These are phyloP conservation scores for Scarus forsteni DNA, from an alignment of 2,797 vertebrate species.

Conservation along the genomic window DNA sequence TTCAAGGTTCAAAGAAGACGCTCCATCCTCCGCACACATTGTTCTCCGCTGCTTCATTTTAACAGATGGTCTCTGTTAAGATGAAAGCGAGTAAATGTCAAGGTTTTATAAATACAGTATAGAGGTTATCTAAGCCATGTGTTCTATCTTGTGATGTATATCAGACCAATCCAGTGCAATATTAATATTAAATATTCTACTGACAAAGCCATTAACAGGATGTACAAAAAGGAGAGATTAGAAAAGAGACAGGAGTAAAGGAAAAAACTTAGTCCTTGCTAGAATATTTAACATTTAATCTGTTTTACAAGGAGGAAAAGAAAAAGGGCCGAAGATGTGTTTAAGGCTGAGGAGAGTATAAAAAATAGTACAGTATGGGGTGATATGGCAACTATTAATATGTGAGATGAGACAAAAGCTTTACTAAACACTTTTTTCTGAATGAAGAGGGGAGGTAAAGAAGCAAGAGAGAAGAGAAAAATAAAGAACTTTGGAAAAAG, in stretches of 20 bases:
- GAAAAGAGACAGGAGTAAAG: not conserved
- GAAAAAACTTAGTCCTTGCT: too few relatives aligned
- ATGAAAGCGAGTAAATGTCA: constrained; percentile 7
- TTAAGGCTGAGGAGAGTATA: constrained; percentile 26
- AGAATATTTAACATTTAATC: too few relatives aligned
- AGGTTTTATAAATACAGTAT: constrained; percentile 10
- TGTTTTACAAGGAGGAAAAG: too few relatives aligned
- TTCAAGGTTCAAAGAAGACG: constrained; percentile 18
- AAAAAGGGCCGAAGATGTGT: not conserved
- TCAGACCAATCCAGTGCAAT: constrained; percentile 1
- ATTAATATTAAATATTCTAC: constrained; percentile 6
- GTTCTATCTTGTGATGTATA: constrained; percentile 12
- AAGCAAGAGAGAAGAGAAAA: constrained; percentile 18
- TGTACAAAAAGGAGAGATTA: not conserved
- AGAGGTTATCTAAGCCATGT: constrained; percentile 28
- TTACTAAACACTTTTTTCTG: constrained; percentile 60
- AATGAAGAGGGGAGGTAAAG: constrained; percentile 6
- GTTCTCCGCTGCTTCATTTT: constrained; percentile 32
- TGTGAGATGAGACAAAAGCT: constrained; percentile 36
- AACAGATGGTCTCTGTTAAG: constrained; percentile 48
- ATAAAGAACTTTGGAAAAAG: constrained; percentile 6
- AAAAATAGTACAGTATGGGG: constrained; percentile 13
- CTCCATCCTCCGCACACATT: constrained; percentile 11
- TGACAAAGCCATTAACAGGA: not conserved
- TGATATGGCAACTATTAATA: constrained; percentile 33